Evolutionary conservation across 2,888 invertebrate genomes (phyloP).

Genomic region (Himalopsyche anomala): DNA sequence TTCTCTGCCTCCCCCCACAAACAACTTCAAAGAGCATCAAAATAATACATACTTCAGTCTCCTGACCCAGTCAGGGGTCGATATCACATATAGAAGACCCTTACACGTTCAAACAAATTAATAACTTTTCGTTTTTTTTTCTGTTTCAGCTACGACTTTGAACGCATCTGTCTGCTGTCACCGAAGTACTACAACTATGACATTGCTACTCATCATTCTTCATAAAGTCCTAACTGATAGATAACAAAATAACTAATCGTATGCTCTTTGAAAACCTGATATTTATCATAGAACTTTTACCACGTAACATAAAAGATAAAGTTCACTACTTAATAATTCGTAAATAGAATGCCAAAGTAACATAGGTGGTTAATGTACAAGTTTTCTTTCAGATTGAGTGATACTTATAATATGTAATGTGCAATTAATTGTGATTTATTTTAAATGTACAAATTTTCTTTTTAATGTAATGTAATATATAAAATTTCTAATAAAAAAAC

Average conservation of each 20-base stretch:
- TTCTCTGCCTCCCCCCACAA: no score
- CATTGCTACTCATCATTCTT: conserved; percentile 55
- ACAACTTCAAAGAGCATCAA: no score
- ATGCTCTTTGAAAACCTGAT: conserved; percentile 19
- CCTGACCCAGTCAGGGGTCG: no score
- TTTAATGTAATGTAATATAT: conserved; percentile 36
- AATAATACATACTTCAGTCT: no score
- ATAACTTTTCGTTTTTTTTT: conserved; percentile 51
- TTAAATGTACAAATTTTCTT: conserved; percentile 39
- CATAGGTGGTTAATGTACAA: conserved; percentile 42
- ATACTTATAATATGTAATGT: conserved; percentile 27
- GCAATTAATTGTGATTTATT: conserved; percentile 30
- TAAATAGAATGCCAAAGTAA: conserved; percentile 42
- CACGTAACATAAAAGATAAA: conserved; percentile 36
- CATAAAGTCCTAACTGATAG: conserved; percentile 62
- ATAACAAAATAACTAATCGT: conserved; percentile 60
- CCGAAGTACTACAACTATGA: conserved; percentile 46
- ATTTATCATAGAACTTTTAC: conserved; percentile 27
- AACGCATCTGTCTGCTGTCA: conserved; percentile 51
- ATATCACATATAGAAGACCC: no score
- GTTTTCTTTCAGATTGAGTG: conserved; percentile 20
- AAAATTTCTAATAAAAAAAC: conserved; percentile 27
- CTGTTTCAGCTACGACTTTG: conserved; percentile 61
- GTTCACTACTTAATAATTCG: conserved; percentile 38
- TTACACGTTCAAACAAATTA: background rate